phyloP scores from a whole-genome alignment of 2,113 vertebrate species.

The Eclectus roratus region DNA sequence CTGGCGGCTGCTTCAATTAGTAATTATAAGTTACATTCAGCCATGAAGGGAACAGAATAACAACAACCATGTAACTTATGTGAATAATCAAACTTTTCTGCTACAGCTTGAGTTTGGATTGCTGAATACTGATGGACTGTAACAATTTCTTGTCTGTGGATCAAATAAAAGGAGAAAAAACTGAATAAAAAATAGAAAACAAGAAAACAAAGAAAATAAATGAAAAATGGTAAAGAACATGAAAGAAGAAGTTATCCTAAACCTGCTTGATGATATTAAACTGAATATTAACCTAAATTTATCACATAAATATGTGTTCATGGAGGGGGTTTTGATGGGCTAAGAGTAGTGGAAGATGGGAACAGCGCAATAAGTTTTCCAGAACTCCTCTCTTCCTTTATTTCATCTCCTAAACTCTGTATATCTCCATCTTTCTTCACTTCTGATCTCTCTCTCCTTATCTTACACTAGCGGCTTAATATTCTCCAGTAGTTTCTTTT shows the following conservation, averaged over 20 bases:
- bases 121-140: background rate
- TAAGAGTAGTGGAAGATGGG: background rate
- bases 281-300: background rate
- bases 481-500: background rate
- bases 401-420: background rate
- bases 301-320: background rate
- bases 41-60: slow-evolving; percentile 29
- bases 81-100: background rate
- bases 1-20: slow-evolving; percentile 5
- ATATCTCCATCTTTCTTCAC: background rate
- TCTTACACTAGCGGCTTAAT: background rate
- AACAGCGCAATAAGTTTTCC: background rate
- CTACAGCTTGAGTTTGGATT: background rate
- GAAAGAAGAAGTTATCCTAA: background rate
- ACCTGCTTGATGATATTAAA: background rate
- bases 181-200: background rate
- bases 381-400: background rate
- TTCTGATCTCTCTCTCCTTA: background rate
- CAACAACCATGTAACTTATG: background rate
- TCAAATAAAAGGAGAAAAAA: background rate
- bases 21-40: slow-evolving; percentile 43
- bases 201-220: background rate
- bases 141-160: background rate
- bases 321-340: background rate
- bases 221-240: background rate